phyloP scores from a whole-genome alignment of 1,140 invertebrate genomes.

The Centruroides vittatus region DNA sequence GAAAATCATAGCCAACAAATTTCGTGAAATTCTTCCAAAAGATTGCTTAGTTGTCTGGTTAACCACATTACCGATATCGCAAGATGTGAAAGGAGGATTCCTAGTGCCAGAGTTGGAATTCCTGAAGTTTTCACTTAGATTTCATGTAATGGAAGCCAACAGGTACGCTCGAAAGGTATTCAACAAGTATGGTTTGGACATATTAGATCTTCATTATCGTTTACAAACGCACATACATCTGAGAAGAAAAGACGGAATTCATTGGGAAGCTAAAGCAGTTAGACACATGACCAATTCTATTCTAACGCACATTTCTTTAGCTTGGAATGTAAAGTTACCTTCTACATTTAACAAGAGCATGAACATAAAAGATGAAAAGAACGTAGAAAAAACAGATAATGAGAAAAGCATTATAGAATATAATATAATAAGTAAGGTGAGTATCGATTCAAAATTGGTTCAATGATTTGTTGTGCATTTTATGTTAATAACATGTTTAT shows the following conservation, averaged over 20 bases:
- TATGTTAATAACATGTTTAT: no score
- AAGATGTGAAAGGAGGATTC: conserved; percentile 29
- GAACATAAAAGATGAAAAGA: neutral
- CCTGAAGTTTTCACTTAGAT: conserved; percentile 28
- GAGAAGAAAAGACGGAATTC: conserved; percentile 24
- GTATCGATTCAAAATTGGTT: no score
- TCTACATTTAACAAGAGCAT: neutral
- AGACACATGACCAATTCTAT: conserved; percentile 24
- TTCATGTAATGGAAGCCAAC: conserved; percentile 37
- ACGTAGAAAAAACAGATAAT: no score
- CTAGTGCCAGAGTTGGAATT: conserved; percentile 32
- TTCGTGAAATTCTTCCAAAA: conserved; percentile 22
- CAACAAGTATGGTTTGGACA: conserved; percentile 28
- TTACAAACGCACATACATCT: conserved; percentile 25
- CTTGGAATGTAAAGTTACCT: conserved; percentile 3
- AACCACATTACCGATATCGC: conserved; percentile 32
- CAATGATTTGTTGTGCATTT: no score
- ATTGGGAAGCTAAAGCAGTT: conserved; percentile 22
- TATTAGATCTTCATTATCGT: conserved; percentile 36
- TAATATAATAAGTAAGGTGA: no score
- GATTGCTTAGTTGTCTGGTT: conserved; percentile 33
- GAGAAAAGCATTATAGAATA: no score
- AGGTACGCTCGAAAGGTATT: conserved; percentile 27
- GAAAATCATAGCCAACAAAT: conserved; percentile 24
- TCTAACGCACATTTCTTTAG: conserved; percentile 22